Evolutionary conservation across 2,888 invertebrate genomes (phyloP).

Genomic region (Cataglyphis altisquamis): DNA sequence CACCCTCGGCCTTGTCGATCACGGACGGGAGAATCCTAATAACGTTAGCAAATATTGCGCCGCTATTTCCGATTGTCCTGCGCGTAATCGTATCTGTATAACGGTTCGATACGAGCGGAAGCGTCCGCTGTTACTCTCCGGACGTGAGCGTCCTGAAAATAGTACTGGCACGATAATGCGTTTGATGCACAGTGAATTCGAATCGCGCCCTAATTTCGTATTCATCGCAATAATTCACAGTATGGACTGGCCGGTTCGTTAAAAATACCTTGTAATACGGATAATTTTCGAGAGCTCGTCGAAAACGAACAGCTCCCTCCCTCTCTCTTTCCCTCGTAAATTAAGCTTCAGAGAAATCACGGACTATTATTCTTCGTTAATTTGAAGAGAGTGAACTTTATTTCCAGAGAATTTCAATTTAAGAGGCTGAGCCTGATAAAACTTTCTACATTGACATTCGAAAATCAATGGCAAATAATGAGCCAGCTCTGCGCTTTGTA

Average conservation of each 20-base stretch:
- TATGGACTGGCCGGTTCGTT: neutral
- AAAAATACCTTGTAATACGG: neutral
- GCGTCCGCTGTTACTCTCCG: neutral
- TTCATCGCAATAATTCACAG: neutral
- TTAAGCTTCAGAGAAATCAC: neutral
- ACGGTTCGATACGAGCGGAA: slow-evolving; percentile 17
- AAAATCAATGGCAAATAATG: neutral
- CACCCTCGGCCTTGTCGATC: slow-evolving; percentile 29
- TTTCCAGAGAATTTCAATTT: neutral
- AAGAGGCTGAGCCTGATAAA: neutral
- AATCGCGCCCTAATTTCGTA: neutral
- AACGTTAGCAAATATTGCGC: slow-evolving; percentile 32
- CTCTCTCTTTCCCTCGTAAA: neutral
- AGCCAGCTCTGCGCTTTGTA: neutral
- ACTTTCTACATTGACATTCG: neutral
- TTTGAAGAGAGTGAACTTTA: neutral
- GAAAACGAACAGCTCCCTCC: neutral
- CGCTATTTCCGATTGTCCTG: slow-evolving; percentile 42
- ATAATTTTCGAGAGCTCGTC: neutral
- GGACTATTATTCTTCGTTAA: neutral
- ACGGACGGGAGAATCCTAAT: slow-evolving; percentile 13
- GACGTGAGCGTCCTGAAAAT: slow-evolving; percentile 1
- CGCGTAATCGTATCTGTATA: slow-evolving; percentile 22
- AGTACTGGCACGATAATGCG: slow-evolving; percentile 6
- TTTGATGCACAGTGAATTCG: neutral